A percentile compares a stretch with the other conserved stretches of the same genome.
phyloP scores from a whole-genome alignment of 1,140 invertebrate species.

The Stratiolaelaps scimitus region DNA sequence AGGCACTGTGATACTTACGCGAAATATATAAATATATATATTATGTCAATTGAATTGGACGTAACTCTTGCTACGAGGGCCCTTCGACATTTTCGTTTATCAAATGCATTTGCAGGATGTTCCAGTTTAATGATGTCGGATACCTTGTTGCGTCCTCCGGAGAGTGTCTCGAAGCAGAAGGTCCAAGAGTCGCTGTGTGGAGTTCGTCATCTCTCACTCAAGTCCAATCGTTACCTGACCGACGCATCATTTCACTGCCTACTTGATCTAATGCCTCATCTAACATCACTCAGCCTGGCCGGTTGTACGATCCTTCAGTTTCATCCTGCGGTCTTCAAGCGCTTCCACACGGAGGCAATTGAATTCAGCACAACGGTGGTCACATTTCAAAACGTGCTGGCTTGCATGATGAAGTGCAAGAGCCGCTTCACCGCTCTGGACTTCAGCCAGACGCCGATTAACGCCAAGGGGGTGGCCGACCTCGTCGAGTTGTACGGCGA shows the following conservation, averaged over 20 bases:
- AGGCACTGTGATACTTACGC: no score
- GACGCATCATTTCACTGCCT: conserved; percentile 15
- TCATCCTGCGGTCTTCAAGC: conserved; percentile 1
- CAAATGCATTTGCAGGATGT: background rate
- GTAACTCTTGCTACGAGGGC: no score
- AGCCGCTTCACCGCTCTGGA: background rate
- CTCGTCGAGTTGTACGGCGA: conserved; percentile 10
- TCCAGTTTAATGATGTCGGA: conserved; percentile 25
- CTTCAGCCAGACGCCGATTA: conserved; percentile 14
- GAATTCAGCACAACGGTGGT: conserved; percentile 20
- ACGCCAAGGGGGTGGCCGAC: conserved; percentile 2
- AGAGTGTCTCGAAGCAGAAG: background rate
- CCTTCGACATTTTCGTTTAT: no score
- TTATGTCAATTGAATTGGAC: no score
- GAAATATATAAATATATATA: no score
- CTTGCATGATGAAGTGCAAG: conserved; percentile 19
- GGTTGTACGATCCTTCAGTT: conserved; percentile 11
- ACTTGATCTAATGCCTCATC: background rate
- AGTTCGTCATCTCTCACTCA: conserved; percentile 3
- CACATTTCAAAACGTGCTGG: conserved; percentile 8
- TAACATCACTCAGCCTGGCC: conserved; percentile 21
- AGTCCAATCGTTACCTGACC: conserved; percentile 13
- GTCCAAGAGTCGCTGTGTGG: conserved; percentile 4
- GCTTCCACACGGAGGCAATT: conserved; percentile 17
- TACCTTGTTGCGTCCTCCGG: background rate